Evolutionary conservation across 2,888 invertebrate species (phyloP), one percentile per base, ranked within the genome.

Genomic region (Drosophila demipolita): DNA sequence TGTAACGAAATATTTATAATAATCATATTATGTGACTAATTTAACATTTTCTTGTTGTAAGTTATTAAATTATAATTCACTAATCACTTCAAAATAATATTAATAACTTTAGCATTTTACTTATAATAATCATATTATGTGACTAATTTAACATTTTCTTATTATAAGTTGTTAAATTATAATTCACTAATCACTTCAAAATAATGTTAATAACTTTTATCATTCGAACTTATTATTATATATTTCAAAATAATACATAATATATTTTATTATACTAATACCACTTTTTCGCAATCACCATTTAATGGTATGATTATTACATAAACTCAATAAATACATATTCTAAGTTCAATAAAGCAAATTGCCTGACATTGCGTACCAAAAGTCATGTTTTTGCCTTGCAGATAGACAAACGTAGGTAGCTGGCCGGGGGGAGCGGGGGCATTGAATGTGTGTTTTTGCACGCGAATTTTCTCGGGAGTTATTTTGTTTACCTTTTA

Each of bases 401-500:
- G 71, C 73, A 76, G 70, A 76, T 63, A 35, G 9, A 75, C 65
- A 78, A 58, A 60, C 48, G 26, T 40, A 32, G 32, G 48, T 49
- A 23, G 58, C 29, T 66, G 35, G 15, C 7, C 5, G 54, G 29
- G 20, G 8, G 12, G 12, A 38, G 40, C n/a, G n/a, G 60, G 36
- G 12, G 23, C 20, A 4, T 9, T 23, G 50, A 42, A 29, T 50
- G 49, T 64, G 49, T 86, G 82, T 81, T 84, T 84, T 82, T 75
- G 68, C 76, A 68, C 70, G 85, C 66, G 80, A 87, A 87, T 89
- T 89, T 82, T 78, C 72, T 80, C 75, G 86, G 83, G 89, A 87
- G 78, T 89, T 87, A 87, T 89, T 84, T 87, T 87, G 89, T 87
- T 87, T 87, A 85, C 86, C 85, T 87, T 87, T 89, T 89, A 87